phyloP scores from a whole-genome alignment of 2,113 vertebrate genomes.

The Arvicanthis niloticus region DNA sequence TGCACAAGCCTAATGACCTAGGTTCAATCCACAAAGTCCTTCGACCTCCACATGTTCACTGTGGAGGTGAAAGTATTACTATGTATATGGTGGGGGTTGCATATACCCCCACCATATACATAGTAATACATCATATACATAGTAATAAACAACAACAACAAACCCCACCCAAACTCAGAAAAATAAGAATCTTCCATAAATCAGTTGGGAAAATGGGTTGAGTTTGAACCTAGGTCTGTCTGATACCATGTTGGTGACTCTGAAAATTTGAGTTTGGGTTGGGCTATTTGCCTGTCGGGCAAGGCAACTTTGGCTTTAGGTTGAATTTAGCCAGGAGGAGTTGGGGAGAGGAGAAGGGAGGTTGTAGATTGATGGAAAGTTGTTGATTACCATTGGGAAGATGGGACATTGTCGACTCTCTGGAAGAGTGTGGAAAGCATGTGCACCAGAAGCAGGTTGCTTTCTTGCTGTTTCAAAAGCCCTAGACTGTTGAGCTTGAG shows the following conservation, averaged over 20 bases:
- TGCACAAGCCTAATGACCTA: background rate
- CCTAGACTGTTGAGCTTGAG: background rate
- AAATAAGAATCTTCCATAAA: background rate
- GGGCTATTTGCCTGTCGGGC: background rate
- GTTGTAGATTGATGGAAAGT: background rate
- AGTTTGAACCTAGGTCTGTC: background rate
- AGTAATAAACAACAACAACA: background rate
- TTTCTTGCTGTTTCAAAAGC: slow-evolving; percentile 49
- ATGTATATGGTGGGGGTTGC: too few species aligned
- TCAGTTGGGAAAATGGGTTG: background rate
- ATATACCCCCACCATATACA: background rate
- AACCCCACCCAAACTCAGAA: background rate
- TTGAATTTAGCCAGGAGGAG: slow-evolving; percentile 24
- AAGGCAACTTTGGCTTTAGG: background rate
- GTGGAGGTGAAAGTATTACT: too few species aligned
- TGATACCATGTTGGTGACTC: background rate
- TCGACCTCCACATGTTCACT: background rate
- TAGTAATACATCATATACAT: background rate
- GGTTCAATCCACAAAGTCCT: background rate
- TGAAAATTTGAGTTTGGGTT: slow-evolving; percentile 24
- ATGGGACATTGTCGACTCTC: background rate
- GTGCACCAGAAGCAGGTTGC: background rate
- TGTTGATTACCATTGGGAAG: slow-evolving; percentile 6
- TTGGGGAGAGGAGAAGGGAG: background rate
- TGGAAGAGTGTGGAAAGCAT: background rate